These are phyloP conservation scores for Apeira syringaria DNA, from an alignment of 2,888 invertebrate species.

Conservation along the genomic window DNA sequence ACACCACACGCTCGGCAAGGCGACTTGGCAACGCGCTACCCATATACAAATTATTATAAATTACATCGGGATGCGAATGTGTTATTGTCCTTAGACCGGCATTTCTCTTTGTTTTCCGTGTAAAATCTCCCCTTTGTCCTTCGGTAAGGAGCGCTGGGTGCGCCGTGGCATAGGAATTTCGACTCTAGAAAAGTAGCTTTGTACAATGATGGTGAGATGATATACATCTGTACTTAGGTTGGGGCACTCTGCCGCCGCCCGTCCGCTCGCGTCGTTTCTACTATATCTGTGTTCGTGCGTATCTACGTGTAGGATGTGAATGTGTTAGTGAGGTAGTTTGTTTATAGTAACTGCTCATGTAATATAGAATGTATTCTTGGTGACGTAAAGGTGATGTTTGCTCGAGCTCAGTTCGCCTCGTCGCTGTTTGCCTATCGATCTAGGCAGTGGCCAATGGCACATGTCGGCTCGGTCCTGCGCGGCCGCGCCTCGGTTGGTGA, in stretches of 20 bases:
- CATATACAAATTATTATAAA: conserved; percentile 54
- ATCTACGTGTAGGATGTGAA: conserved; percentile 65
- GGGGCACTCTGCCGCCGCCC: conserved; percentile 55
- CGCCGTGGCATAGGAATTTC: conserved; percentile 75
- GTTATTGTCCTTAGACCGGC: conserved; percentile 65
- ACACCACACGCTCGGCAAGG: conserved; percentile 56
- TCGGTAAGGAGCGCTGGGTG: conserved; percentile 71
- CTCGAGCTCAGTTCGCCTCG: conserved; percentile 79
- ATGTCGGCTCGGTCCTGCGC: conserved; percentile 82
- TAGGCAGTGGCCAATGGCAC: conserved; percentile 85
- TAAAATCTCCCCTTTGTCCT: conserved; percentile 79
- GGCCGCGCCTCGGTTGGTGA: conserved; percentile 75
- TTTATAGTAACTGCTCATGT: conserved; percentile 77
- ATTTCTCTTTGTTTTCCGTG: conserved; percentile 78
- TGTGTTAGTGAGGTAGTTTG: conserved; percentile 82
- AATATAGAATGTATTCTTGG: conserved; percentile 62
- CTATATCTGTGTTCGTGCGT: conserved; percentile 64
- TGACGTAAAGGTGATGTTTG: conserved; percentile 67
- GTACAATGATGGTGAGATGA: conserved; percentile 48
- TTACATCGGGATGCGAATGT: conserved; percentile 54
- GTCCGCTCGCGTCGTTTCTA: conserved; percentile 74
- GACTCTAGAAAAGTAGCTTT: conserved; percentile 80
- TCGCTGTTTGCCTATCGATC: conserved; percentile 86
- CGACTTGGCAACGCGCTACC: conserved; percentile 69
- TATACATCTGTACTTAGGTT: conserved; percentile 72